phyloP scores from a whole-genome alignment of 2,113 vertebrate genomes.

The Bagarius yarrelli region DNA sequence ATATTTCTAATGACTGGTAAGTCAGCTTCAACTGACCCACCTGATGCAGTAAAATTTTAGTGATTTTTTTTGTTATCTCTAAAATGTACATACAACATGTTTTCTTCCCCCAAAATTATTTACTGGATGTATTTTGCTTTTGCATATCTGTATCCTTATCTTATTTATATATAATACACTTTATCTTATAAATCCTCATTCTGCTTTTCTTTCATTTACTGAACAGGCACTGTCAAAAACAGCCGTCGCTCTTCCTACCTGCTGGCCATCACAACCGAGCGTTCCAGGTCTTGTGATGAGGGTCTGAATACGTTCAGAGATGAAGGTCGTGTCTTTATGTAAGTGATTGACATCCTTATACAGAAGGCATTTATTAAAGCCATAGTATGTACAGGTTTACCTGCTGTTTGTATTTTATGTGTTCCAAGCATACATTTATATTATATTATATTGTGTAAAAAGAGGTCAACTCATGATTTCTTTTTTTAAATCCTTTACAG shows the following conservation, averaged over 20 bases:
- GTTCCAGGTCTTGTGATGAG: conserved; percentile 95
- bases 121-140: not conserved
- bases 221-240: conserved; percentile 83
- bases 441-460: not conserved
- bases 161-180: not conserved
- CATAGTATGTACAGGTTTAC: not conserved
- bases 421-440: not conserved
- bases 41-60: not conserved
- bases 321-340: conserved; percentile 77
- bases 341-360: conserved; percentile 51
- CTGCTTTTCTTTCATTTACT: conserved; percentile 23
- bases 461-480: not conserved
- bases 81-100: not conserved
- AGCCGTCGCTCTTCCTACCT: conserved; percentile 90
- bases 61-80: not conserved
- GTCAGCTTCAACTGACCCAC: not conserved
- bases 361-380: not conserved
- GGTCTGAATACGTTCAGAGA: conserved; percentile 91
- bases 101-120: not conserved
- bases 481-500: conserved; percentile 64
- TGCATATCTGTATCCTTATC: not conserved
- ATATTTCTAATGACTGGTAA: conserved; percentile 45
- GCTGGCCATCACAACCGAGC: conserved; percentile 89
- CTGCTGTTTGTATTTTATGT: not conserved
- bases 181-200: not conserved